Conservation (phyloP, 2,797 vertebrate species). For the Sebastes goodei region DNA sequence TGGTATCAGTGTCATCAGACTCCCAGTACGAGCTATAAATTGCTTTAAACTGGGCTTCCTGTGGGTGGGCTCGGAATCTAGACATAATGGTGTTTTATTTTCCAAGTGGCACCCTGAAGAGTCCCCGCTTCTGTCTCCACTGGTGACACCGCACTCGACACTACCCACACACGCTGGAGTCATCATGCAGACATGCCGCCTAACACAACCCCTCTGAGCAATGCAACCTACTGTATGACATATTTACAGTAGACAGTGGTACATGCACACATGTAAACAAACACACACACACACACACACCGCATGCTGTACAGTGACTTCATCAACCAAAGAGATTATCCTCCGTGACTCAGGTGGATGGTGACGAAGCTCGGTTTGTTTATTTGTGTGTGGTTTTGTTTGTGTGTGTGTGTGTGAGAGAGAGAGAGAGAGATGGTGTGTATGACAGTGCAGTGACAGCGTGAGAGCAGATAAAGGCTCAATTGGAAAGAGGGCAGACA, state of each 20-base stretch:
- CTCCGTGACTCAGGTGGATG: conserved; percentile 76
- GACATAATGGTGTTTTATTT: conserved; percentile 62
- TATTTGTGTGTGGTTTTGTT: conserved; percentile 37
- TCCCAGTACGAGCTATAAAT: conserved; percentile 5
- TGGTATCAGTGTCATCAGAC: not conserved
- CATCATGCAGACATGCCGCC: conserved; percentile 61
- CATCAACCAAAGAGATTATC: conserved; percentile 74
- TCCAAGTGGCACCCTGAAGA: conserved; percentile 64
- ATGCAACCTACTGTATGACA: conserved; percentile 66
- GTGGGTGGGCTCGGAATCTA: conserved; percentile 54
- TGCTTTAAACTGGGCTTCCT: conserved; percentile 41
- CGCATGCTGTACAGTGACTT: conserved; percentile 65
- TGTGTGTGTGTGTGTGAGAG: conserved; percentile 22
- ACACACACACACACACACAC: conserved; percentile 6
- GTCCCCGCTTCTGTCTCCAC: conserved; percentile 58
- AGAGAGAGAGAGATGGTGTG: not conserved
- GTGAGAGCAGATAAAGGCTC: conserved; percentile 57
- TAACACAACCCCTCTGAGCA: conserved; percentile 65
- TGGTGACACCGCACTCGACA: conserved; percentile 64
- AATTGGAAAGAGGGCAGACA: conserved; percentile 51
- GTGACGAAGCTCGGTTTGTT: conserved; percentile 67
- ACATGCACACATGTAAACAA: conserved; percentile 55
- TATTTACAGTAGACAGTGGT: conserved; percentile 69
- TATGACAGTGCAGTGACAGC: conserved; percentile 46
- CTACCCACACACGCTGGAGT: conserved; percentile 70